A percentile compares a stretch with the other conserved stretches of the same genome.
Conservation (phyloP, 2,113 vertebrate species). For the Riparia riparia region DNA sequence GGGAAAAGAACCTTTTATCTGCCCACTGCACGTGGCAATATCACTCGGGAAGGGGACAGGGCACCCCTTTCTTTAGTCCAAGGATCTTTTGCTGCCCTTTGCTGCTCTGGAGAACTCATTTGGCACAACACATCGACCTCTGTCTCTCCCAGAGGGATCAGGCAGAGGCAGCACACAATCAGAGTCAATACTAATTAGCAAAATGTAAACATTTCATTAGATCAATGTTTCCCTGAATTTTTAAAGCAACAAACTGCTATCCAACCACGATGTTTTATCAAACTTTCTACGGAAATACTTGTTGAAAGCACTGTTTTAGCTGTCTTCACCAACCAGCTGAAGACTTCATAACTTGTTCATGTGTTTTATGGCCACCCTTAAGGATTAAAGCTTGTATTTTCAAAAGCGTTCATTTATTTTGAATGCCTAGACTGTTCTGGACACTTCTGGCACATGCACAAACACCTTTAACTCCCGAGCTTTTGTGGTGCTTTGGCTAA, state of each 20-base stretch:
- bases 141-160: constrained; percentile 18
- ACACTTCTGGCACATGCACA: background rate
- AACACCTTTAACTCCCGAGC: background rate
- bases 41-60: fast-evolving
- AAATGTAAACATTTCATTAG: constrained; percentile 59
- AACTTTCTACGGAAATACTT: background rate
- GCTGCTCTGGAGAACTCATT: background rate
- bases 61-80: background rate
- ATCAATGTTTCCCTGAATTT: background rate
- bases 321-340: background rate
- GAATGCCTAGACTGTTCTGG: background rate
- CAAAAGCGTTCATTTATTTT: background rate
- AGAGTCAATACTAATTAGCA: constrained; percentile 53
- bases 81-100: background rate
- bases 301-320: background rate
- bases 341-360: background rate
- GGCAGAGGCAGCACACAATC: background rate
- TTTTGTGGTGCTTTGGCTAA: background rate
- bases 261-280: background rate
- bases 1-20: background rate
- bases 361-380: background rate
- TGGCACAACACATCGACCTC: constrained; percentile 13
- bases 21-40: fast-evolving
- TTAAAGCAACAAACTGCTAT: background rate
- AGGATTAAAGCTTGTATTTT: background rate